Base-by-base conservation (phyloP, 2,888 invertebrate genomes). In the Campoletis raptor region DNA sequence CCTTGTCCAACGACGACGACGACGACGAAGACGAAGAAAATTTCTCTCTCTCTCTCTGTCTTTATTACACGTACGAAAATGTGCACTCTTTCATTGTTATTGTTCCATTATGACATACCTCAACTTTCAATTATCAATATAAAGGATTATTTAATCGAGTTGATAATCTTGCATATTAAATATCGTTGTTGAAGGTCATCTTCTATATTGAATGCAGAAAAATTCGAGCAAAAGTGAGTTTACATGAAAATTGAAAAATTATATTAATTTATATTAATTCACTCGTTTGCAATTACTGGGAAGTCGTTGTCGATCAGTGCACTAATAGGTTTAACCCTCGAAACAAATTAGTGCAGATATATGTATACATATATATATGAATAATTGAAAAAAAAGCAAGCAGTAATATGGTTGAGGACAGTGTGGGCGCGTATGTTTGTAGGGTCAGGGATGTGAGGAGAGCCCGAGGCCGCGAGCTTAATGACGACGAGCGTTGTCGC, bases 381-480 rank as follows among this genome's bases (percentile, higher is more conserved):
- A 21, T 30, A 54, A 2, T 12, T n/a, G 73, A 48, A n/a, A 72
- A 9, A 76, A 54, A 78, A 52, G 52, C n/a, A n/a, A n/a, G n/a
- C n/a, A 74, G 66, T 73, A 21, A 45, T 30, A 40, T 10, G 40
- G 73, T 37, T 18, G 80, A 42, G 61, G 81, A 86, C 69, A 82
- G 66, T 82, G 88, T 83, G 88, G 86, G 89, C 86, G 89, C 88
- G 90, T 61, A 37, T 40, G 57, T 57, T n/a, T 90, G 79, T 61
- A 30, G 74, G 72, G 86, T 70, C 76, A 42, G 80, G 12, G 54
- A 30, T 48, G 61, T 61, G 78, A 37, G 37, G 78, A 37, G 37
- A 79, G 54, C 87, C 92, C 81, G 90, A 90, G 92, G 92, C 91
- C 92, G 92, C 92, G 92, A 90, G 91, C 91, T 92, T 92, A 92